phyloP scores from a whole-genome alignment of 1,140 invertebrate species.

The Laupala kohalensis region DNA sequence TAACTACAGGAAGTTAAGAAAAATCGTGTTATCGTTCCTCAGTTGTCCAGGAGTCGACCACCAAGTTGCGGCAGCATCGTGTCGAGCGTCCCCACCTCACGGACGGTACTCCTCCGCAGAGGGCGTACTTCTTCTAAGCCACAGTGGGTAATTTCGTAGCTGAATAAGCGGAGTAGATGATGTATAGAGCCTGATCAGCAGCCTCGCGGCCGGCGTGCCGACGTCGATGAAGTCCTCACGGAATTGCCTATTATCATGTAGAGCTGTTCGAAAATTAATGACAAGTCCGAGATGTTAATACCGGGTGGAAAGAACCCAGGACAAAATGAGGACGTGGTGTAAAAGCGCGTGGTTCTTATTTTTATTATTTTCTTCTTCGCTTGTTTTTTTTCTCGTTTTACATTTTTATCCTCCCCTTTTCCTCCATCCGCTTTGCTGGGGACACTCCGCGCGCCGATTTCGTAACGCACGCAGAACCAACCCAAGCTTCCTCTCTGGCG shows the following conservation, averaged over 20 bases:
- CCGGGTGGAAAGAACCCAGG: background rate
- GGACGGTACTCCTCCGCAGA: no score
- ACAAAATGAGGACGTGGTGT: background rate
- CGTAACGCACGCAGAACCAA: background rate
- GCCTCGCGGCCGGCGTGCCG: no score
- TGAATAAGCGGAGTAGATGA: background rate
- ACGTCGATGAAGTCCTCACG: background rate
- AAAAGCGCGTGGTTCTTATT: background rate
- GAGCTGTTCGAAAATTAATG: background rate
- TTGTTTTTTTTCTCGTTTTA: background rate
- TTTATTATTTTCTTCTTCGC: background rate
- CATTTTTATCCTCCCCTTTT: background rate
- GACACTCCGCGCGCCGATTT: background rate
- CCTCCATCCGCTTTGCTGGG: background rate
- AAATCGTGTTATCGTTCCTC: no score
- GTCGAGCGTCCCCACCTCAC: no score
- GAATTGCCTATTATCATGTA: background rate
- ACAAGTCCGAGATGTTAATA: background rate
- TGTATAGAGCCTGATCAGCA: background rate
- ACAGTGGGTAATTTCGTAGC: background rate
- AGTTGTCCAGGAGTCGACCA: no score
- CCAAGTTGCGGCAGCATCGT: no score
- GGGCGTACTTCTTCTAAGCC: no score
- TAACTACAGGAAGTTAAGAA: no score
- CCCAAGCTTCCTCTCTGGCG: background rate